Percentiles rank a stretch among this genome's conserved stretches.
phyloP scores from a whole-genome alignment of 2,113 vertebrate species.

The Euleptes europaea region DNA sequence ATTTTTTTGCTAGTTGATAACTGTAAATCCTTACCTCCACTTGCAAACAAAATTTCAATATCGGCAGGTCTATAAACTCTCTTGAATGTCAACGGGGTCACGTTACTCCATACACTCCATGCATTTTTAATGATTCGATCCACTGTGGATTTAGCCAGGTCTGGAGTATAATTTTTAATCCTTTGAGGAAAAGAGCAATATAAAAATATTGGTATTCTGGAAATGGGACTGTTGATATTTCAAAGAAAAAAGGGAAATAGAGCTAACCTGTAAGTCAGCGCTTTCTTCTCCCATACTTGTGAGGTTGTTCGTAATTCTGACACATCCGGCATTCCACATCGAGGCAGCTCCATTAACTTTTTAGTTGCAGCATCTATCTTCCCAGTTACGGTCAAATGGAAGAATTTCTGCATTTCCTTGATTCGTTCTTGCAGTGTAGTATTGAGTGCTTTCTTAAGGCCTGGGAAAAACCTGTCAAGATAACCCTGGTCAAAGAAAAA shows the following conservation, averaged over 20 bases:
- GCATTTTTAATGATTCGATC: slow-evolving; percentile 61
- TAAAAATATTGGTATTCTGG: slow-evolving; percentile 24
- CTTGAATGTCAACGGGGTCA: slow-evolving; percentile 64
- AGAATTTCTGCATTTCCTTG: slow-evolving; percentile 77
- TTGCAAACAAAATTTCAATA: slow-evolving; percentile 70
- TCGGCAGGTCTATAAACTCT: neutral
- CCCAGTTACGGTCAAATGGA: slow-evolving; percentile 68
- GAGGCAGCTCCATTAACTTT: slow-evolving; percentile 54
- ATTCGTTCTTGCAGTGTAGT: no score
- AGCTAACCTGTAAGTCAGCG: slow-evolving; percentile 75
- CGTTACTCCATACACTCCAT: slow-evolving; percentile 67
- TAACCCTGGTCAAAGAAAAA: slow-evolving; percentile 48
- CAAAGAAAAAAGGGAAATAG: neutral
- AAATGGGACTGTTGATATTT: neutral
- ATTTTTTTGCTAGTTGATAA: neutral
- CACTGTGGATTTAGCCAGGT: slow-evolving; percentile 40
- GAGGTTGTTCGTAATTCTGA: neutral
- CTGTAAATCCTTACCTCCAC: slow-evolving; percentile 55
- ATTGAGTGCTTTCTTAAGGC: no score
- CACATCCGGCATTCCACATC: slow-evolving; percentile 74
- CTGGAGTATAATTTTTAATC: slow-evolving; percentile 61
- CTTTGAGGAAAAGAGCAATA: slow-evolving; percentile 51
- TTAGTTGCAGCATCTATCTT: slow-evolving; percentile 43
- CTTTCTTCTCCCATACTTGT: slow-evolving; percentile 65
- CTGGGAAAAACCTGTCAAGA: no score